Percentiles rank a stretch among this genome's conserved stretches.
Evolutionary conservation across 1,140 invertebrate species (phyloP).

Genomic region (Hypothenemus hampei): DNA sequence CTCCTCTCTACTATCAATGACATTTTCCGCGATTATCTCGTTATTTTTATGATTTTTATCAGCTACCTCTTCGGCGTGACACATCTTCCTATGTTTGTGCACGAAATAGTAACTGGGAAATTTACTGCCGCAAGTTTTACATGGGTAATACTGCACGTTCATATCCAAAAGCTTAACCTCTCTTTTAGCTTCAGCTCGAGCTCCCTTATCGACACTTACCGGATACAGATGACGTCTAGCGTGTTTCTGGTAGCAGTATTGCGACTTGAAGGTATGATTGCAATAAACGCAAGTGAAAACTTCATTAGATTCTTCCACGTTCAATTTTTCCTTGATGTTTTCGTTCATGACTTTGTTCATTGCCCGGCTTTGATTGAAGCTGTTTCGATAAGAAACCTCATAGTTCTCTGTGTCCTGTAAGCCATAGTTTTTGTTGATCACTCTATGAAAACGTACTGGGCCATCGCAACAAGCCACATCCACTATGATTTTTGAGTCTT

Average conservation of each 20-base stretch:
- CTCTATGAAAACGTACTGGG: conserved; percentile 74
- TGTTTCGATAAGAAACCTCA: conserved; percentile 28
- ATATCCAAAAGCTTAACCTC: conserved; percentile 65
- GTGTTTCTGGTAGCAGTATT: conserved; percentile 78
- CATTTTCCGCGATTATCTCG: conserved; percentile 36
- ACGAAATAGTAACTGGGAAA: conserved; percentile 92
- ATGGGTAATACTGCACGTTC: conserved; percentile 87
- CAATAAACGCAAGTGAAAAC: conserved; percentile 70
- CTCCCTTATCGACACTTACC: conserved; percentile 43
- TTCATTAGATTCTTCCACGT: conserved; percentile 42
- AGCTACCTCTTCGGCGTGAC: conserved; percentile 63
- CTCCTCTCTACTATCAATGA: conserved; percentile 21
- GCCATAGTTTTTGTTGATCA: conserved; percentile 70
- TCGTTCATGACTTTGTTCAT: conserved; percentile 49
- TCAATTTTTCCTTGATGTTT: conserved; percentile 45
- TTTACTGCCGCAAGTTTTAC: conserved; percentile 86
- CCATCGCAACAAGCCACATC: conserved; percentile 85
- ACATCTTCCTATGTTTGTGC: conserved; percentile 82
- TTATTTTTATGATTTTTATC: conserved; percentile 41
- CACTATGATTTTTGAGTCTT: conserved; percentile 58
- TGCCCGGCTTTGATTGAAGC: conserved; percentile 42
- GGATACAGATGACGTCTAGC: conserved; percentile 63
- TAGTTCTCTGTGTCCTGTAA: conserved; percentile 37
- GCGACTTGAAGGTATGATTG: conserved; percentile 75
- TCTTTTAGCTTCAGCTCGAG: conserved; percentile 40